A percentile compares a stretch with the other conserved stretches of the same genome.
Conservation (phyloP, 2,888 invertebrate genomes). For the Aporophyla nigra region DNA sequence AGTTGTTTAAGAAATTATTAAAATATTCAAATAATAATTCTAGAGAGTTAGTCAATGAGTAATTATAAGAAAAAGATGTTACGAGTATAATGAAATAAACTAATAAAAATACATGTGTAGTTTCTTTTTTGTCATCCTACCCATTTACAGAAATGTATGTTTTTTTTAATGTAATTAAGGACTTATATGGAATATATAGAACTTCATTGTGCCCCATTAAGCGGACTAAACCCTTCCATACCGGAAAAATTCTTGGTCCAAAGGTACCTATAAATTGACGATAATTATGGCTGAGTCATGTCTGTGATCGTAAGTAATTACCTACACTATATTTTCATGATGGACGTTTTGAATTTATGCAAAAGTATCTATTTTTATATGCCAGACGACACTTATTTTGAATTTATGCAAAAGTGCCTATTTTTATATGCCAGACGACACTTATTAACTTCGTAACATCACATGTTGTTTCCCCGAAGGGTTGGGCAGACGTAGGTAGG, state of each 20-base stretch:
- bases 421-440: background rate
- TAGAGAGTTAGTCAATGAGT: conserved; percentile 89
- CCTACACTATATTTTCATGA: background rate
- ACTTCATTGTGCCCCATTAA: background rate
- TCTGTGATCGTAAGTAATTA: background rate
- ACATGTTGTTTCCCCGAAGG: no score
- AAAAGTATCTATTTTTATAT: background rate
- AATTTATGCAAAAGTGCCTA: background rate
- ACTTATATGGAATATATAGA: background rate
- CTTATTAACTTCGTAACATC: background rate
- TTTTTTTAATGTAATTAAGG: background rate
- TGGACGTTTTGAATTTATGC: no score
- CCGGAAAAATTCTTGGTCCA: background rate
- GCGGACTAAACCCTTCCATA: background rate
- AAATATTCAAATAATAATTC: conserved; percentile 89
- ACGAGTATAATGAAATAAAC: conserved; percentile 90
- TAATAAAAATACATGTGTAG: conserved; percentile 73
- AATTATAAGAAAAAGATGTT: conserved; percentile 89
- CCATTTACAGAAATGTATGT: background rate
- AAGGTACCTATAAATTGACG: background rate
- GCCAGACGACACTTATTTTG: background rate
- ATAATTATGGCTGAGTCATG: background rate
- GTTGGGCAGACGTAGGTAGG: no score
- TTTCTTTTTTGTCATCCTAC: conserved; percentile 32
- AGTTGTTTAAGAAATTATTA: conserved; percentile 88